Percentiles rank a stretch among this genome's conserved stretches.
These are phyloP conservation scores for Helleia helle DNA, from an alignment of 2,888 invertebrate species.

Conservation along the genomic window DNA sequence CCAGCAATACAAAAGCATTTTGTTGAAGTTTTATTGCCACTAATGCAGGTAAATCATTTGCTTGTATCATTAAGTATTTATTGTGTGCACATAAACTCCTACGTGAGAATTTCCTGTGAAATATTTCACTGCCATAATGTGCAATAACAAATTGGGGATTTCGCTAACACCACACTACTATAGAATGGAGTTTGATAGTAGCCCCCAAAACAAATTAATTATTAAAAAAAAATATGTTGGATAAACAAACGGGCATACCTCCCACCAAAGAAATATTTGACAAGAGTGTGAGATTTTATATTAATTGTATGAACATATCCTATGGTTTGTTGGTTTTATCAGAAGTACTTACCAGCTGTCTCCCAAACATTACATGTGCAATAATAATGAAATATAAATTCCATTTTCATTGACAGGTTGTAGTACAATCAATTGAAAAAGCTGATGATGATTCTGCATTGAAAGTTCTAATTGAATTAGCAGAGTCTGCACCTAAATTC, in stretches of 20 bases:
- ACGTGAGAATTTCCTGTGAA: slow-evolving; percentile 45
- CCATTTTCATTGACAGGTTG: too few species aligned
- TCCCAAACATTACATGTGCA: too few species aligned
- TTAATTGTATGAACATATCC: too few species aligned
- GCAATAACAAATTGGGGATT: slow-evolving; percentile 55
- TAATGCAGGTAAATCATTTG: slow-evolving; percentile 75
- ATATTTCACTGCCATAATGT: slow-evolving; percentile 57
- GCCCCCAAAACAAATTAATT: slow-evolving; percentile 44
- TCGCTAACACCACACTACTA: slow-evolving; percentile 61
- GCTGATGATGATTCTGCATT: slow-evolving; percentile 92
- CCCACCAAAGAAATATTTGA: too few species aligned
- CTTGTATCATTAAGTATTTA: not conserved
- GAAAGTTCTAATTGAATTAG: slow-evolving; percentile 94
- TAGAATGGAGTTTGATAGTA: slow-evolving; percentile 70
- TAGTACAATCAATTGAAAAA: slow-evolving; percentile 86
- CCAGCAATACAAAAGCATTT: slow-evolving; percentile 92
- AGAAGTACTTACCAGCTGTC: too few species aligned
- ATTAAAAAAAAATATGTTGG: too few species aligned
- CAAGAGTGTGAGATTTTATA: too few species aligned
- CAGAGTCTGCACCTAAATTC: slow-evolving; percentile 94
- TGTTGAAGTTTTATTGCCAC: slow-evolving; percentile 85
- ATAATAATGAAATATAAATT: too few species aligned
- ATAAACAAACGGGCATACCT: too few species aligned
- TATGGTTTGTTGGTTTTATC: too few species aligned
- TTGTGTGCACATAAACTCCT: slow-evolving; percentile 39